These are phyloP conservation scores for Zaprionus bogoriensis DNA, from an alignment of 2,888 invertebrate species.

Conservation along the genomic window DNA sequence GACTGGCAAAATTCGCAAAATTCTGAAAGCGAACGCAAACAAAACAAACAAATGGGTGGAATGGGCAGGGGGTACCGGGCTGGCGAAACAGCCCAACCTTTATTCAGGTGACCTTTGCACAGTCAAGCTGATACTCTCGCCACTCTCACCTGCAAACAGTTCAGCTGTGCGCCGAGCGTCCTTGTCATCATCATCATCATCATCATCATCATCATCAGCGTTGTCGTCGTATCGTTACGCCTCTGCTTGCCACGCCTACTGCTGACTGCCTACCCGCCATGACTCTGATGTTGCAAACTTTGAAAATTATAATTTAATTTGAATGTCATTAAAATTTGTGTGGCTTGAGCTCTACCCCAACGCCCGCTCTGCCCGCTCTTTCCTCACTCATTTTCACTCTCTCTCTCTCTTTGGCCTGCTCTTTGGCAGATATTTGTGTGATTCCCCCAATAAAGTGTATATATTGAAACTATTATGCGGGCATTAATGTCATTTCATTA, in stretches of 20 bases:
- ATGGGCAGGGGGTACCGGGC: neutral
- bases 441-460: neutral
- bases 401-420: neutral
- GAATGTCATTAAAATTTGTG: constrained; percentile 74
- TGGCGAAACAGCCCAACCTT: constrained; percentile 49
- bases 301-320: constrained; percentile 76
- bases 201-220: constrained; percentile 10
- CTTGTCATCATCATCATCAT: constrained; percentile 52
- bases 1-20: constrained; percentile 57
- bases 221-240: neutral
- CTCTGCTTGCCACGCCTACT: neutral
- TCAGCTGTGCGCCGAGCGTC: constrained; percentile 57
- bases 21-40: constrained; percentile 68
- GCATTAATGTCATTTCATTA: neutral
- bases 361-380: neutral
- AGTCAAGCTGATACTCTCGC: constrained; percentile 32
- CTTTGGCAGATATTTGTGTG: neutral
- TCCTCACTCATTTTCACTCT: neutral
- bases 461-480: neutral
- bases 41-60: constrained; percentile 53
- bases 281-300: constrained; percentile 51
- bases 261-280: too few relatives aligned
- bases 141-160: constrained; percentile 4
- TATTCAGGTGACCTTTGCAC: constrained; percentile 54
- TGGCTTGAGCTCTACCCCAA: constrained; percentile 25